phyloP scores from a whole-genome alignment of 2,113 vertebrate species.

The Apeltes quadracus region DNA sequence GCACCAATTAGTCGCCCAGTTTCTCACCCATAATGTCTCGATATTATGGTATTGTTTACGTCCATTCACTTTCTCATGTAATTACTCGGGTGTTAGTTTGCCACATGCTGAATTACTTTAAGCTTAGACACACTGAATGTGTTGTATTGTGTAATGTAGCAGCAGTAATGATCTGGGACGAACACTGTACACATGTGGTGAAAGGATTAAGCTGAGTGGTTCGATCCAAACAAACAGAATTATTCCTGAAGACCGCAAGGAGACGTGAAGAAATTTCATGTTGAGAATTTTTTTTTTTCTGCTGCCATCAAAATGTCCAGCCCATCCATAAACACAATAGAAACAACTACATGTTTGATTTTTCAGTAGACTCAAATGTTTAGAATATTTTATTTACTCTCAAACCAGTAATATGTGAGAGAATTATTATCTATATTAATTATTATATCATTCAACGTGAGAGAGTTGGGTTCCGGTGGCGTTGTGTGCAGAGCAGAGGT shows the following conservation, averaged over 20 bases:
- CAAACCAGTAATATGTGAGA: conserved; percentile 22
- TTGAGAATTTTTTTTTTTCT: conserved; percentile 18
- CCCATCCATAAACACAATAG: too few relatives aligned
- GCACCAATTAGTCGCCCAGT: conserved; percentile 64
- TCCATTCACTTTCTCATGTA: conserved; percentile 56
- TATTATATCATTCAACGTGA: conserved; percentile 27
- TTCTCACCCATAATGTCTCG: conserved; percentile 59
- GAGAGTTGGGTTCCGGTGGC: conserved; percentile 37
- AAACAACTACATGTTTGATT: background rate
- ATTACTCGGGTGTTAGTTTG: conserved; percentile 28
- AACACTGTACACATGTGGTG: conserved; percentile 52
- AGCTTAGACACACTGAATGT: conserved; percentile 32
- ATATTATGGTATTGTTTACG: conserved; percentile 52
- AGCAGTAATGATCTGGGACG: conserved; percentile 47
- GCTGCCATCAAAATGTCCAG: background rate
- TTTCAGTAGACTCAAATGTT: conserved; percentile 43
- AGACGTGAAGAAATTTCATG: conserved; percentile 8
- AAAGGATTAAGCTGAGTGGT: conserved; percentile 25
- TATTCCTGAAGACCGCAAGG: background rate
- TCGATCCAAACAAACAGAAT: conserved; percentile 32
- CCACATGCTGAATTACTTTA: conserved; percentile 59
- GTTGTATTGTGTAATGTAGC: conserved; percentile 50
- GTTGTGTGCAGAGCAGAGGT: background rate
- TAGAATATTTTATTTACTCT: conserved; percentile 28
- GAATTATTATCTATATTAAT: conserved; percentile 11